A percentile compares a stretch with the other conserved stretches of the same genome.
These are phyloP conservation scores for Reticulitermes speratus DNA, from an alignment of 1,140 invertebrate species.

Conservation along the genomic window DNA sequence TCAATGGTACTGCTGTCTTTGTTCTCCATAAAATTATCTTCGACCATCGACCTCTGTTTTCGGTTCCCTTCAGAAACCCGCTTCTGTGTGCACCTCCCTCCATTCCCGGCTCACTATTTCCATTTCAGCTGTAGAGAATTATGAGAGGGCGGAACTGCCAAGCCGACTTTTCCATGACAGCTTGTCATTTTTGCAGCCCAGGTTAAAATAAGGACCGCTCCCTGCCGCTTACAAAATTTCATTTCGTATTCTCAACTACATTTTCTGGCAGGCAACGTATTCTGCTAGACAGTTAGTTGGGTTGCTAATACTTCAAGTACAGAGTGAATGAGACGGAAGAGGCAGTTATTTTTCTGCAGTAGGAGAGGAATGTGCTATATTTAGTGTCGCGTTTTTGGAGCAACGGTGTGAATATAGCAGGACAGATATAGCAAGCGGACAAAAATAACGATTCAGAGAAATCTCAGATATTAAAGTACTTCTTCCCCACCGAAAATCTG, in stretches of 20 bases:
- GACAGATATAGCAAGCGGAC: not conserved
- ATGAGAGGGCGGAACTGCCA: not conserved
- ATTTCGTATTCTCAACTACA: not conserved
- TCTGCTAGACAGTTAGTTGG: not conserved
- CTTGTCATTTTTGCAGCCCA: slow-evolving; percentile 2
- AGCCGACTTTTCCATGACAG: not conserved
- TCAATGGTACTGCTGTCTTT: no score
- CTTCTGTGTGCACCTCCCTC: not conserved
- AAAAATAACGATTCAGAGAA: not conserved
- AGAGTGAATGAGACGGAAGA: not conserved
- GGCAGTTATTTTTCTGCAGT: not conserved
- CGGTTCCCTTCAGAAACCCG: not conserved
- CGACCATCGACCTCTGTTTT: not conserved
- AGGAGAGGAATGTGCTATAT: not conserved
- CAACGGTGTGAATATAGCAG: not conserved
- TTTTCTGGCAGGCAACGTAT: not conserved
- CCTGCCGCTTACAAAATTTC: not conserved
- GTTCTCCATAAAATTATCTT: no score
- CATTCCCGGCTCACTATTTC: not conserved
- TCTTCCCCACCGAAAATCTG: not conserved
- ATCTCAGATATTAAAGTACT: not conserved
- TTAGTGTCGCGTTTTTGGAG: not conserved
- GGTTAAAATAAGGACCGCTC: not conserved
- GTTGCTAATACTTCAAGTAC: not conserved
- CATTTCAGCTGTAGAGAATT: not conserved